Evolutionary conservation across 2,888 invertebrate genomes (phyloP), one percentile per base, ranked within the genome.

Genomic region (Tortricodes alternella): DNA sequence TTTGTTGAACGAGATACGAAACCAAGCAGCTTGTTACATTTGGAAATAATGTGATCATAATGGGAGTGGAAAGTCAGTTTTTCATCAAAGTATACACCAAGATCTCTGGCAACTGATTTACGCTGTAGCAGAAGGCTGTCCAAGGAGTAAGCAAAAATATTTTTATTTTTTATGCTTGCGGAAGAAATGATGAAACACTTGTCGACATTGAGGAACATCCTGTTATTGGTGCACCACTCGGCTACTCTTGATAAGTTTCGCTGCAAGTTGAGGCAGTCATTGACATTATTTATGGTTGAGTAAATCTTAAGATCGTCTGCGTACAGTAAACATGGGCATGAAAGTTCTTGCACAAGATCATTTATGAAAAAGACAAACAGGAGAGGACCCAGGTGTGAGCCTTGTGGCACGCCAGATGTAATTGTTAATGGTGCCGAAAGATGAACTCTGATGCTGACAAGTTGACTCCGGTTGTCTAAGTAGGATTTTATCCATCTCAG

Each of bases 371-470:
- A 11, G 2, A 35, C 24, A 19, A 59, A 59, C 1, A 51, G 39
- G 8, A 50, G 11, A 8, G 49, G 53, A 7, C 44, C 58, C n/a
- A 59, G n/a, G 13, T 46, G 53, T 2, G 51, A 55, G 0, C 55
- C 51, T 16, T 59, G 59, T 1, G 50, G 55, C 4, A 59, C 55
- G 1, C 51, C 55, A 11, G 50, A 59, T 1, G 32, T 29, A 15
- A 41, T 13, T 19, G 32, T 8, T 7, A 27, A 2, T 8, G 27
- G 27, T 9, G 27, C 27, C 2, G 27, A 27, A 9, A 27, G 27
- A 27, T 27, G 27, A 7, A 4, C 27, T 9, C 9, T 27, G 6
- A 27, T 7, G 9, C 6, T 27, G 9, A 27, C 27, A 2, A 27
- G 9, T 7, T 27, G 27, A 27, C 27, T 27, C 9, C 27, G 4